Conservation (phyloP, 2,888 invertebrate genomes). For the Chouioia cunea region DNA sequence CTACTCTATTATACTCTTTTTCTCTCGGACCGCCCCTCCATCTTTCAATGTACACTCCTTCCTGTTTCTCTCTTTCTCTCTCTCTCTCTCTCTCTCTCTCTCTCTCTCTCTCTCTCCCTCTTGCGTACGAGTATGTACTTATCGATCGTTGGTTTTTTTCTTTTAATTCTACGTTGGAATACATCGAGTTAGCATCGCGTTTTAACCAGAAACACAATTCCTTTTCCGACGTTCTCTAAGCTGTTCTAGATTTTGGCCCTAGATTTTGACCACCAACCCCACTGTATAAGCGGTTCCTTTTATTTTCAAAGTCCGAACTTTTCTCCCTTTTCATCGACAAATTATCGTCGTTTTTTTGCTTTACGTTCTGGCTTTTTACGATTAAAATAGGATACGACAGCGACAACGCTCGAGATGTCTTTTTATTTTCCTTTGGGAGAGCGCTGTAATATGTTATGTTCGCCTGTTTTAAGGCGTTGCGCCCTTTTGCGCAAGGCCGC, state of each 20-base stretch:
- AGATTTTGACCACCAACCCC: too few relatives aligned
- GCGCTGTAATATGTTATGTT: not conserved
- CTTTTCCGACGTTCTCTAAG: too few relatives aligned
- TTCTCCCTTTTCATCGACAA: not conserved
- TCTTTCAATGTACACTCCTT: conserved; percentile 33
- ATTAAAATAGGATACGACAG: conserved; percentile 14
- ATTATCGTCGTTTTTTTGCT: too few relatives aligned
- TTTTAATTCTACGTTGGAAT: not conserved
- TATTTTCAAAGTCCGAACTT: not conserved
- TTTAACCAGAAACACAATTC: too few relatives aligned
- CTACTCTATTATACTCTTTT: conserved; percentile 23
- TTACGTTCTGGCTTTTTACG: too few relatives aligned
- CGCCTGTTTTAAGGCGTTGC: not conserved
- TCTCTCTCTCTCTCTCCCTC: not conserved
- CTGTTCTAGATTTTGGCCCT: too few relatives aligned
- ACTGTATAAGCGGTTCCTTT: not conserved
- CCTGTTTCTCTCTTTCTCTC: conserved; percentile 22
- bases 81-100: too few relatives aligned
- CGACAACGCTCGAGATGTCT: not conserved
- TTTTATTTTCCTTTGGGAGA: not conserved
- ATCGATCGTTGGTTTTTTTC: not conserved
- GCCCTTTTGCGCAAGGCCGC: too few relatives aligned
- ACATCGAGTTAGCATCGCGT: too few relatives aligned
- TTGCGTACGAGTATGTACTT: not conserved
- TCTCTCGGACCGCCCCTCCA: conserved; percentile 19